Evolutionary conservation across 2,888 invertebrate species (phyloP), one percentile per base, ranked within the genome.

Genomic region (Charanyca ferruginea): DNA sequence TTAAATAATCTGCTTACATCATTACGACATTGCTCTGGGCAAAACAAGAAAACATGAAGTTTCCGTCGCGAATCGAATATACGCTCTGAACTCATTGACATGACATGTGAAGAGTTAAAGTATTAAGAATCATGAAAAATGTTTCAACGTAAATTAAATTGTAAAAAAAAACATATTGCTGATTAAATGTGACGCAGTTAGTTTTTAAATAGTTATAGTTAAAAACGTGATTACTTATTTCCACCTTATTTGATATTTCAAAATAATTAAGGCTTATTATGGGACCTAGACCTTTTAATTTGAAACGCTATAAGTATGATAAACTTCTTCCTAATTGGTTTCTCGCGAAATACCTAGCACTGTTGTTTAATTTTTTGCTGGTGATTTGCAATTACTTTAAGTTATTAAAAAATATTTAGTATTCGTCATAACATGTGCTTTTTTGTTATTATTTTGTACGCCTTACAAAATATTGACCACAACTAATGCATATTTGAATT

Each of bases 211-310:
- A 42, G 32, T 41, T 22, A 22, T n/a, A 18, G 32, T 9, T 35
- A 42, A 48, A 53, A 22, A 13, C 5, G 25, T 66, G 22, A 16
- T 32, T 9, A 9, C 4, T 58, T 38, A 38, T 53, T 25, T 51
- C 8, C 3, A 52, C 9, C 20, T 20, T 32, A 51, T 13, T 44
- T 52, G 23, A 51, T 51, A 44, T 52, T 71, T 61, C 9, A 22
- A 53, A 47, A 61, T 38, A 47, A 13, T 9, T 22, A 8, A 23
- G 16, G 16, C 16, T 52, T 41, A 48, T 42, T 41, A 52, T 52
- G 20, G 44, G 47, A 44, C 63, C 62, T 52, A 73, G 66, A 73
- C 61, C 73, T 73, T 75, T 68, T 28, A 57, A 68, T 55, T 75
- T 20, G 23, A 38, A 52, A 41, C 42, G 51, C 42, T 59, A 3